Evolutionary conservation across 2,113 vertebrate species (phyloP), one percentile per base, ranked within the genome.

Genomic region (Bufo gargarizans): DNA sequence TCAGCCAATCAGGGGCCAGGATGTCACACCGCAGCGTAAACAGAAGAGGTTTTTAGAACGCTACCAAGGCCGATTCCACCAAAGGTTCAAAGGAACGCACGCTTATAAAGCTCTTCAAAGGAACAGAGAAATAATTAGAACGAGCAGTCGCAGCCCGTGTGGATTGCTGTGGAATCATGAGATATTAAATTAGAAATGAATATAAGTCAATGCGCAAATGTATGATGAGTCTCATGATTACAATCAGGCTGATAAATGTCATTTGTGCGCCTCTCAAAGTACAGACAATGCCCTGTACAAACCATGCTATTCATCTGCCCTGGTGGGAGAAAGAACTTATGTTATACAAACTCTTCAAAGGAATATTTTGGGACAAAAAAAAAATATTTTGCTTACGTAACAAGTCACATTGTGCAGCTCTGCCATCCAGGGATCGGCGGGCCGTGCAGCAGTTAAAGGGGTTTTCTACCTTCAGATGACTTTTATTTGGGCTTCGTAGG

Each of bases 101-200:
- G 87, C 72, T 78, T 84, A 89, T 89, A 84, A 87, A 84, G 72
- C 47, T 77, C 87, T 89, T 89, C 81, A 89, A 89, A 89, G 87
- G 74, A 77, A 47, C 8, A 55, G 20, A 49, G 59, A 61, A 10
- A 61, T 77, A 89, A 84, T 89, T 84, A 84, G 43, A 78, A 78
- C 58, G 58, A 67, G 81, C 81, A 47, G 80, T 19, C 22, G 80
- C 87, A 76, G 87, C 17, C 47, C n/a, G 76, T 17, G 81, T 19
- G 87, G 82, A 89, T 65, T 56, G 59, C 87, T 89, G 87, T 78
- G 74, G 87, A 84, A 89, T 89, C 87, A 89, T 89, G 82, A 89
- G 87, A 89, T 89, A 89, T 89, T 78, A 84, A 89, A 89, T 89
- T 89, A 89, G 74, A 78, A 89, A 84, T 77, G 87, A 89, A 84